These are phyloP conservation scores for Sebastes trivittatus DNA, from an alignment of 2,797 vertebrate species.

Conservation along the genomic window DNA sequence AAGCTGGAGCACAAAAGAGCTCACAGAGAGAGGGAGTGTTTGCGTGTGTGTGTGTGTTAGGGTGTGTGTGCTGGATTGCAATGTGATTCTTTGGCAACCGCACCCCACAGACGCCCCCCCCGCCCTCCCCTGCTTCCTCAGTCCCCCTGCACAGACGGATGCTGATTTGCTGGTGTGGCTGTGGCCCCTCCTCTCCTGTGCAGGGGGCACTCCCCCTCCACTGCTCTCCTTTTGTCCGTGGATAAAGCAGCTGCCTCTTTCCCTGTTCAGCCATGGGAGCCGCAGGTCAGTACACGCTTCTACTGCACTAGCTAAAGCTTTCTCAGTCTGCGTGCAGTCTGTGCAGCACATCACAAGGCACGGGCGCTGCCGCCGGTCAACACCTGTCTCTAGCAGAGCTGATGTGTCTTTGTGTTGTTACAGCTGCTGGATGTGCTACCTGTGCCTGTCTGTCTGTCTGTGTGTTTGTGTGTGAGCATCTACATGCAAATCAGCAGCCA, in stretches of 20 bases:
- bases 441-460: slow-evolving; percentile 30
- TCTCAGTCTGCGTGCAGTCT: slow-evolving; percentile 39
- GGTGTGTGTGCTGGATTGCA: slow-evolving; percentile 56
- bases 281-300: slow-evolving; percentile 84
- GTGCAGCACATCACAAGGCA: slow-evolving; percentile 41
- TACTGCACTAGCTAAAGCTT: slow-evolving; percentile 66
- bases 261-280: slow-evolving; percentile 85
- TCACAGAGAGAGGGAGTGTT: slow-evolving; percentile 16
- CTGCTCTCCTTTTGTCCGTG: slow-evolving; percentile 82
- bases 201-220: slow-evolving; percentile 54
- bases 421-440: slow-evolving; percentile 51
- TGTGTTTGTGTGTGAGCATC: slow-evolving; percentile 51
- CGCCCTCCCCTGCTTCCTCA: background rate
- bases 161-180: slow-evolving; percentile 70
- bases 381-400: slow-evolving; percentile 29
- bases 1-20: slow-evolving; percentile 49
- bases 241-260: slow-evolving; percentile 84
- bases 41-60: slow-evolving; percentile 4
- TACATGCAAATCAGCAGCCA: slow-evolving; percentile 36
- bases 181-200: slow-evolving; percentile 66
- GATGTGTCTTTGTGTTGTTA: slow-evolving; percentile 29
- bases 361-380: slow-evolving; percentile 27
- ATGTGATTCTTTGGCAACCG: slow-evolving; percentile 71
- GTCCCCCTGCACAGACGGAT: slow-evolving; percentile 32
- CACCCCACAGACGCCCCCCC: slow-evolving; percentile 48